Conservation (phyloP, 2,888 invertebrate species). For the Beris morrisii region DNA sequence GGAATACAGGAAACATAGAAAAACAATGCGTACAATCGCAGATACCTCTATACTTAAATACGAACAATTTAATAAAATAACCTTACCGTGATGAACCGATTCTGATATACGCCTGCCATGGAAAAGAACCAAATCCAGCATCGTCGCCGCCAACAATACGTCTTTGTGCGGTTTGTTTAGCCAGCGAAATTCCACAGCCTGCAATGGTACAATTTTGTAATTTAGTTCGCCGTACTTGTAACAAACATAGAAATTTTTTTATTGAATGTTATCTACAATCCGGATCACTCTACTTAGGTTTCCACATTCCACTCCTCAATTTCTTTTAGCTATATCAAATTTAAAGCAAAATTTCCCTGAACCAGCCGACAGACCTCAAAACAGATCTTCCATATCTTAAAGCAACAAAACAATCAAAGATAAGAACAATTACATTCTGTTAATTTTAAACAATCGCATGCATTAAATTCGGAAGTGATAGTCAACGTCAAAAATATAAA, state of each 20-base stretch:
- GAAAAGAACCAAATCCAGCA: slow-evolving; percentile 91
- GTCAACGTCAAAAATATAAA: slow-evolving; percentile 2
- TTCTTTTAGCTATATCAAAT: neutral
- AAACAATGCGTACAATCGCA: too few species aligned
- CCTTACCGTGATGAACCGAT: slow-evolving; percentile 83
- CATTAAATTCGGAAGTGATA: slow-evolving; percentile 18
- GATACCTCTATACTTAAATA: too few species aligned
- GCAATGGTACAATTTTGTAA: slow-evolving; percentile 48
- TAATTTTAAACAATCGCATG: slow-evolving; percentile 37
- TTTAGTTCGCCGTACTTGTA: too few species aligned
- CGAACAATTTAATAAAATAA: neutral
- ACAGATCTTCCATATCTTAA: slow-evolving; percentile 38
- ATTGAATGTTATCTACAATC: too few species aligned
- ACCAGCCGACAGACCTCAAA: slow-evolving; percentile 32
- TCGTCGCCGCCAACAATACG: slow-evolving; percentile 92
- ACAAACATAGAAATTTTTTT: neutral
- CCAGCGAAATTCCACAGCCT: slow-evolving; percentile 87
- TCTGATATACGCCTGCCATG: slow-evolving; percentile 94
- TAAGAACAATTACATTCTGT: slow-evolving; percentile 33
- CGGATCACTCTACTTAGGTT: neutral
- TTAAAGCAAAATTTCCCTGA: slow-evolving; percentile 4
- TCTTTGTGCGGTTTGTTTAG: slow-evolving; percentile 83
- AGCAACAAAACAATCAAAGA: slow-evolving; percentile 25
- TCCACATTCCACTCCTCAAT: neutral
- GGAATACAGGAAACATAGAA: too few species aligned